Evolutionary conservation across 64 coral and sea anemone species (phyloP).

Genomic region (Anthopleura sola): DNA sequence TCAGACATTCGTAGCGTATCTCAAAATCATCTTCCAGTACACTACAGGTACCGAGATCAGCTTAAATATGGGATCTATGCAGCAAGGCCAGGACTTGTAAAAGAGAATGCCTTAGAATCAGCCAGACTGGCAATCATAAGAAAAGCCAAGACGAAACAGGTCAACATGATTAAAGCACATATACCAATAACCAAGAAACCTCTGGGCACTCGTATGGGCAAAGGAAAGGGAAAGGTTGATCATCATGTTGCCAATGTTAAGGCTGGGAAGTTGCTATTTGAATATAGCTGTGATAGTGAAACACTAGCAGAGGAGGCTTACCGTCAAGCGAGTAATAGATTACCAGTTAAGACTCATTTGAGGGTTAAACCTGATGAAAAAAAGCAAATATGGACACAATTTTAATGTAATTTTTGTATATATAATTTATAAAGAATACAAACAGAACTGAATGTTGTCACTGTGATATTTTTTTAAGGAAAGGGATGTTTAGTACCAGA

Average conservation of each 20-base stretch:
- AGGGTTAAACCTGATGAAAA: slow-evolving; percentile 82
- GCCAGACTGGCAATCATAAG: slow-evolving; percentile 84
- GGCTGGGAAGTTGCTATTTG: slow-evolving; percentile 88
- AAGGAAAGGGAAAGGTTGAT: slow-evolving; percentile 94
- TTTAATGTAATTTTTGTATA: slow-evolving; percentile 32
- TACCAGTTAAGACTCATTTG: slow-evolving; percentile 81
- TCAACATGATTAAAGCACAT: slow-evolving; percentile 86
- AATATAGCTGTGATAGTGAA: slow-evolving; percentile 93
- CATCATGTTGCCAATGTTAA: slow-evolving; percentile 89
- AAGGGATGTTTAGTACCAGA: no score
- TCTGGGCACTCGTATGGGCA: slow-evolving; percentile 91
- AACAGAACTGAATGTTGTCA: not conserved
- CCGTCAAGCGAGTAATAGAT: slow-evolving; percentile 60
- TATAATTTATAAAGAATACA: not conserved
- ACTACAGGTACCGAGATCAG: slow-evolving; percentile 78
- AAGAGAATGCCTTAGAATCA: slow-evolving; percentile 82
- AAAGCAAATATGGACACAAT: slow-evolving; percentile 86
- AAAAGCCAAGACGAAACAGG: slow-evolving; percentile 90
- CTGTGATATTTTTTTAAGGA: no score
- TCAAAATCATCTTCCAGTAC: slow-evolving; percentile 32
- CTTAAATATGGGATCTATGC: slow-evolving; percentile 92
- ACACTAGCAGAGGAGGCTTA: slow-evolving; percentile 76
- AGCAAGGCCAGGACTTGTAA: slow-evolving; percentile 70
- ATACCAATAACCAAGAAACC: slow-evolving; percentile 85
- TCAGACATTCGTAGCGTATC: not conserved